A percentile compares a stretch with the other conserved stretches of the same genome.
Conservation (phyloP, 2,888 invertebrate species). For the Pristionchus japonicus region DNA sequence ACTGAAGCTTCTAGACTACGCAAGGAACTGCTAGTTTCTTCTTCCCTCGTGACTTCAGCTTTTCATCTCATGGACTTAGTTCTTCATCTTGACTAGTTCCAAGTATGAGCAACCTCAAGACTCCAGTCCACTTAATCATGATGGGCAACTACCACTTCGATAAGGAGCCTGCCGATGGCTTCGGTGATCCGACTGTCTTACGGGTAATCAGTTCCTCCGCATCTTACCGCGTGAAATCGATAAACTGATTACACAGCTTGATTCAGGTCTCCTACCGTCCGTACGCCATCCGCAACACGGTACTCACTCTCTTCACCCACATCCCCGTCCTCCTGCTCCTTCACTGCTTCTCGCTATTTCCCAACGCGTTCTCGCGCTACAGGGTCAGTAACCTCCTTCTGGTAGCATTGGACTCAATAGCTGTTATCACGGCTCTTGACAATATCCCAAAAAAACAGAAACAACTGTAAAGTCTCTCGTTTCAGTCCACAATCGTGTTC, state of each 20-base stretch:
- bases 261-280: background rate
- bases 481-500: background rate
- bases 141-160: background rate
- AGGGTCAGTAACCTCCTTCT: background rate
- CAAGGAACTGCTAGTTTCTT: background rate
- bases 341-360: background rate
- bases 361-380: background rate
- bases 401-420: background rate
- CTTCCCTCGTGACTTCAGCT: background rate
- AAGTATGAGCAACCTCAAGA: background rate
- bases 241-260: background rate
- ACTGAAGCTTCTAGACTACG: background rate
- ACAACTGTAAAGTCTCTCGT: background rate
- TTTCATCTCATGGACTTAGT: background rate
- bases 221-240: background rate
- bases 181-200: background rate
- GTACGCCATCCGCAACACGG: background rate
- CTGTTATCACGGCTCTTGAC: background rate
- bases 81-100: background rate
- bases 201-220: background rate
- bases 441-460: too few species aligned
- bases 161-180: background rate
- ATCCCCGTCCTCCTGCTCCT: background rate
- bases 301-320: background rate
- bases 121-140: background rate